phyloP scores from a whole-genome alignment of 2,113 vertebrate species.

The Bubo blakistoni region DNA sequence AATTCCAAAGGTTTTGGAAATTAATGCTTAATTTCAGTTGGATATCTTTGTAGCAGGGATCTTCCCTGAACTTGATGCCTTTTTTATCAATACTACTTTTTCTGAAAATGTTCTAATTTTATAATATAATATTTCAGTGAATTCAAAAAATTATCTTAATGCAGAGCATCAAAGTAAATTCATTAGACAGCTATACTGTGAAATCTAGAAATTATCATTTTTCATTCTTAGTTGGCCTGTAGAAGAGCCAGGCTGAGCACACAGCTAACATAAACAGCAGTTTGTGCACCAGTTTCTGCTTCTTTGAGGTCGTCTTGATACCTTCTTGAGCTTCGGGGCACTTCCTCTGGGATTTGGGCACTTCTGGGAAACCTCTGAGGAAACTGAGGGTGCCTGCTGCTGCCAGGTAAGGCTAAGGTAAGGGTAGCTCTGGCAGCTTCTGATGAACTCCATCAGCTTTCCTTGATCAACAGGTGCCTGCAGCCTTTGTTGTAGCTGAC shows the following conservation, averaged over 20 bases:
- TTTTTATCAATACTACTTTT: background rate
- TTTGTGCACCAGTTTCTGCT: background rate
- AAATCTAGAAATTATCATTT: background rate
- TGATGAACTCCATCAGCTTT: rapidly evolving
- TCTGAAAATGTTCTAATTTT: background rate
- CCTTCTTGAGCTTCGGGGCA: background rate
- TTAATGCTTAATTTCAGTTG: background rate
- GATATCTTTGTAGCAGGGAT: background rate
- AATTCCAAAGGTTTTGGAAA: background rate
- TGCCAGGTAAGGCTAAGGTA: background rate
- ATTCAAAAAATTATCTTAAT: background rate
- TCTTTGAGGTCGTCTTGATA: background rate
- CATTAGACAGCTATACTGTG: background rate
- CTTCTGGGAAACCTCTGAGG: background rate
- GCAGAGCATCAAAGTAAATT: background rate
- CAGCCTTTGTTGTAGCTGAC: background rate
- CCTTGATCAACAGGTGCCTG: background rate
- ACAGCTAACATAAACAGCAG: background rate
- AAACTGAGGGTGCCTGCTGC: background rate
- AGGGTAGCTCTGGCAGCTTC: background rate
- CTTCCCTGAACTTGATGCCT: background rate
- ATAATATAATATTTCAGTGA: background rate
- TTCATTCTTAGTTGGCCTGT: background rate
- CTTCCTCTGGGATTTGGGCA: background rate
- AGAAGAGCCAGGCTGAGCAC: background rate